Evolutionary conservation across 1,140 invertebrate species (phyloP), one percentile per base, ranked within the genome.

Genomic region (Sinonovacula constricta): DNA sequence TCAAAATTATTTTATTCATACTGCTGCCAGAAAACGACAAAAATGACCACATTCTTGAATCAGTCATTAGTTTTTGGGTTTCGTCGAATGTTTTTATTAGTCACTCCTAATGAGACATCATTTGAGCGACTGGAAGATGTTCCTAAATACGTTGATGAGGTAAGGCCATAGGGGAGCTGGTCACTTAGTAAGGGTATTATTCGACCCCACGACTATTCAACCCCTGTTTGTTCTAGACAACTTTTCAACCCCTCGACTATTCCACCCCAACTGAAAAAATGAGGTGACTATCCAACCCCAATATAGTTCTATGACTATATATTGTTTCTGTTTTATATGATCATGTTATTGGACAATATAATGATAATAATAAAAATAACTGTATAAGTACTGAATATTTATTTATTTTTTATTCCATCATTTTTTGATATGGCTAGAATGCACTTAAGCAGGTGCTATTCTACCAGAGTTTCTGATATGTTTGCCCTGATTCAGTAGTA

Each of bases 61-160:
- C 28, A 62, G 24, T 45, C 59, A 15, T 18, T 70, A 56, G 15
- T 80, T 14, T 71, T 67, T 36, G 80, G 80, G 22, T 51, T 84
- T 14, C 78, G 86, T 49, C 63, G 83, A 36, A 89, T 95, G 82
- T 94, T 94, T 86, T 95, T 95, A 84, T 76, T 95, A 2, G 92
- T 95, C 18, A 92, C 93, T 24, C 94, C 94, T 1, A 91, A 92
- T 39, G 94, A 95, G 53, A 93, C 92, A 0, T 92, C 93, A 31
- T 95, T 93, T 88, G 91, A 94, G 81, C 92, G 91, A 66, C 82
- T 92, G 22, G 92, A 94, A 69, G 92, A 94, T 69, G 95, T 95
- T 0, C 95, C 95, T 0, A 93, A 95, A 85, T 95, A 94, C 90
- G 93, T 94, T 80, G 91, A 92, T 85, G 93, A 95, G 92, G 95